Base-by-base conservation (phyloP, 2,888 invertebrate genomes). In the Limnephilus auricula region DNA sequence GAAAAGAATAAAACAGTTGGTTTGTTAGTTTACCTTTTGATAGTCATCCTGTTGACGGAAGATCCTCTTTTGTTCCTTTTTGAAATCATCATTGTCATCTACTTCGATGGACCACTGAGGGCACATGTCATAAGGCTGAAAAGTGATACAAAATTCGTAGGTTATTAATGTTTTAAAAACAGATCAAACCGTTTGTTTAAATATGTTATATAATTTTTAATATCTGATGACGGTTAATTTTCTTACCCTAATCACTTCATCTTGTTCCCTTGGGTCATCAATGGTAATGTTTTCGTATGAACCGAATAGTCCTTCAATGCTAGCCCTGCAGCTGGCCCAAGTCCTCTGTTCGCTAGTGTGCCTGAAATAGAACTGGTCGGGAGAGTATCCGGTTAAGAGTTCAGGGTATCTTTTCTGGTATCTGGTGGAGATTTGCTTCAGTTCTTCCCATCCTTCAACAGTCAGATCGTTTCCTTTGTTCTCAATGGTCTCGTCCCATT, bases 391-490 rank as follows among this genome's bases (percentile, higher is more conserved):
- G 5, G 93, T 94, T 45, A 95, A 94, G 3, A 98, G 94, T 9
- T 95, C 94, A 3, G 96, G 96, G 93, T 96, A 97, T 93, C 95
- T 95, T 13, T 95, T 95, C 94, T 96, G 96, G 93, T 96, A 96
- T 90, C 97, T 94, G 93, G 96, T 95, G 0, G 97, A 98, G 12
- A 98, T 95, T 92, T 96, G 95, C 93, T 95, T 96, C 85, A 98
- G 94, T 94, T 98, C 98, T 92, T 97, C 96, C 94, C 96, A 96
- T 0, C 97, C 97, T 94, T 95, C 96, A 0, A 95, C 95, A 0
- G 97, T 97, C 93, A 98, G 95, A 91, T 94, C 95, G n/a, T 96
- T 95, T 25, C 96, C 96, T 31, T 96, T 95, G 2, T 95, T 95
- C 30, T 96, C 95, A 30, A 98, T 95, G 82, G 97, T 97, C 0